phyloP scores from a whole-genome alignment of 2,113 vertebrate species.

The Suricata suricatta region DNA sequence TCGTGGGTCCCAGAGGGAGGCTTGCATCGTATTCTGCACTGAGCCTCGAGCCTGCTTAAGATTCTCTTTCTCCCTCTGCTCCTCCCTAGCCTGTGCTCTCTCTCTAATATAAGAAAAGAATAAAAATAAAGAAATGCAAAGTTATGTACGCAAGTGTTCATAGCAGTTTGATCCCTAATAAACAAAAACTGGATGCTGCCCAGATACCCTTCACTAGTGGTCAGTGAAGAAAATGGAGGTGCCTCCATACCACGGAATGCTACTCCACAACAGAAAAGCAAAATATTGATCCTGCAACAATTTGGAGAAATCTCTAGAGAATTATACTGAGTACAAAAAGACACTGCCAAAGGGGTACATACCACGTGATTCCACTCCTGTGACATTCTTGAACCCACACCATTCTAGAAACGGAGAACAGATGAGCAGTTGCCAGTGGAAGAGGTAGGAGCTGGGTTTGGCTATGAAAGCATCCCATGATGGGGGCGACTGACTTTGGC shows the following conservation, averaged over 20 bases:
- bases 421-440: not conserved
- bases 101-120: no score
- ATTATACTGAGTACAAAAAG: not conserved
- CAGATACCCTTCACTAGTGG: fast-evolving
- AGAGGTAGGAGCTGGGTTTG: not conserved
- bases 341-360: not conserved
- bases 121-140: not conserved
- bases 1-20: no score
- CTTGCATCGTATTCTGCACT: no score
- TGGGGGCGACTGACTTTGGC: no score
- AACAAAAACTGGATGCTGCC: not conserved
- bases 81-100: no score
- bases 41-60: no score
- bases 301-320: not conserved
- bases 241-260: no score
- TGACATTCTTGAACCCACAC: constrained; percentile 5
- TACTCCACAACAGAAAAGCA: not conserved
- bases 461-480: not conserved
- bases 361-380: not conserved
- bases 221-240: not conserved
- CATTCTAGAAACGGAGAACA: not conserved
- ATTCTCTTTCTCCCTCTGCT: no score
- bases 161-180: not conserved
- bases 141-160: not conserved
- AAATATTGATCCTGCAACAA: not conserved